Evolutionary conservation across 1,140 invertebrate genomes (phyloP), one percentile per base, ranked within the genome.

Genomic region (Philopotamus ludificatus): DNA sequence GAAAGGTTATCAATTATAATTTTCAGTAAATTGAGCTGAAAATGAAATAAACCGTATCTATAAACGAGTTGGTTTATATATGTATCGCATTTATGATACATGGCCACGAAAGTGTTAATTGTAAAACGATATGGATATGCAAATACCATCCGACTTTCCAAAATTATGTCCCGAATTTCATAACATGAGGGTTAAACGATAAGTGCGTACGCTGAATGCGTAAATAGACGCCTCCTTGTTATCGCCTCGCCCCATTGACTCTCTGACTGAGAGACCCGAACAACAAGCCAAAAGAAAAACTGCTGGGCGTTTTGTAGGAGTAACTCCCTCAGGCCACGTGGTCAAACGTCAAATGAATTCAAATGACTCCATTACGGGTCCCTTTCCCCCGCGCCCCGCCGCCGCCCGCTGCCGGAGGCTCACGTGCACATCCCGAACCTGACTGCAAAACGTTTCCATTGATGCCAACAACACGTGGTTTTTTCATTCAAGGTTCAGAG

Each of bases 261-360:
- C 3, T 25, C 8, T 47, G 8, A 20, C 18, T n/a, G n/a, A n/a
- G n/a, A n/a, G n/a, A n/a, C n/a, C n/a, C n/a, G n/a, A n/a, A n/a
- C n/a, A n/a, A n/a, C n/a, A n/a, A 15, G 10, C 21, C 53, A 34
- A 15, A 16, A 15, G 34, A 45, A 58, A 58, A 55, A 26, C 10
- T 16, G 34, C 7, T 39, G 34, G 42, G 23, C 42, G 42, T 21
- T 16, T 60, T 25, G 22, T 15, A 44, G 23, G 16, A 59, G 21
- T n/a, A 20, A 10, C 34, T 50, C 44, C 44, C 59, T 42, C 20
- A 41, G 60, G 49, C 60, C 60, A 62, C 60, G 60, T 62, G 60
- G 60, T 62, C 60, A 62, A 53, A 62, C 60, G 60, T 62, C 45
- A 62, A 62, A 62, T 62, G 60, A 62, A 62, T 62, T 62, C 49